Conservation (phyloP, 2,797 vertebrate genomes). For the Melopsittacus undulatus region DNA sequence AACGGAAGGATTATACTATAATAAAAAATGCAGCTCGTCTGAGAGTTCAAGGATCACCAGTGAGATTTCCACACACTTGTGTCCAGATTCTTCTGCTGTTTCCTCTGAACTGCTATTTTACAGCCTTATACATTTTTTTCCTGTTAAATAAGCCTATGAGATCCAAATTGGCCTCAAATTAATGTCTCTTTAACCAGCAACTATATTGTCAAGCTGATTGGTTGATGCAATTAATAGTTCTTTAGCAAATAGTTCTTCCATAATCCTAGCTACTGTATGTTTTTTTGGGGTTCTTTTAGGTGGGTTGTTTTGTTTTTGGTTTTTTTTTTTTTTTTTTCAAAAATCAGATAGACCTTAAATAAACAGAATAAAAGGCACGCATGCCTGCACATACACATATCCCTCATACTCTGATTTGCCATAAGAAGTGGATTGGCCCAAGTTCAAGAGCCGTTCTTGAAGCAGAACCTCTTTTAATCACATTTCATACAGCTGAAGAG, state of each 20-base stretch:
- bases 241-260: slow-evolving; percentile 8
- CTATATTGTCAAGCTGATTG: not conserved
- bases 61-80: not conserved
- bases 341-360: slow-evolving; percentile 3
- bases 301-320: too few species aligned
- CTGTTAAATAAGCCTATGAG: not conserved
- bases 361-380: not conserved
- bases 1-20: not conserved
- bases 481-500: slow-evolving; percentile 11
- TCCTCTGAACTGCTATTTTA: not conserved
- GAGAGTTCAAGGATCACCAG: not conserved
- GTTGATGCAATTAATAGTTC: not conserved
- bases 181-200: not conserved
- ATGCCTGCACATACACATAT: not conserved
- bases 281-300: not conserved
- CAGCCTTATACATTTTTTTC: not conserved
- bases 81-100: not conserved
- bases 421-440: not conserved
- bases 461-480: slow-evolving; percentile 52
- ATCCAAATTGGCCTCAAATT: not conserved
- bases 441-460: slow-evolving; percentile 50
- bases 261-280: not conserved
- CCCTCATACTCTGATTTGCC: not conserved
- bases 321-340: not conserved
- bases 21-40: not conserved